phyloP scores from a whole-genome alignment of 2,888 invertebrate genomes.

The Bombyx huttoni region DNA sequence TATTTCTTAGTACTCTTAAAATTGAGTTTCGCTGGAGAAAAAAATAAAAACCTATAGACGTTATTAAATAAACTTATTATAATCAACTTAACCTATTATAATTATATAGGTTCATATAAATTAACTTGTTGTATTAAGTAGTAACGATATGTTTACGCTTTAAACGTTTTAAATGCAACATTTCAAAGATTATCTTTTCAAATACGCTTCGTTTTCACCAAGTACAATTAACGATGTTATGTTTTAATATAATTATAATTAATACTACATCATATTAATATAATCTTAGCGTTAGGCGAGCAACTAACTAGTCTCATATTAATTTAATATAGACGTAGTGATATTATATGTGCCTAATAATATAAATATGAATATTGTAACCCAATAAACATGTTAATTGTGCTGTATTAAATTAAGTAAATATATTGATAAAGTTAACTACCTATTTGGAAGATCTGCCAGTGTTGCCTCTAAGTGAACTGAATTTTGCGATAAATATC shows the following conservation, averaged over 20 bases:
- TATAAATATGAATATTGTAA: neutral
- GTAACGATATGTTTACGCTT: constrained; percentile 8
- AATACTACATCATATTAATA: constrained; percentile 29
- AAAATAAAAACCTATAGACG: neutral
- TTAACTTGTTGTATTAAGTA: constrained; percentile 8
- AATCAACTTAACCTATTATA: neutral
- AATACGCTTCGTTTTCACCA: constrained; percentile 61
- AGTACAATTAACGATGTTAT: constrained; percentile 57
- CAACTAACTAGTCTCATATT: constrained; percentile 71
- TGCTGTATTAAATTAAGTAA: neutral
- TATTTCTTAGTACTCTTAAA: neutral
- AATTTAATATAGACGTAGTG: constrained; percentile 58
- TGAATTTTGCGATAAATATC: neutral
- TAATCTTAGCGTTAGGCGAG: constrained; percentile 53
- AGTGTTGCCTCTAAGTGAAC: neutral
- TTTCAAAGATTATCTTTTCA: constrained; percentile 41
- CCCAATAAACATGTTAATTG: neutral
- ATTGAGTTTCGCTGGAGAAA: too few relatives aligned
- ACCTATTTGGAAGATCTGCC: too few relatives aligned
- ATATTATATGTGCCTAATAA: constrained; percentile 66
- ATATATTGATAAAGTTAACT: neutral
- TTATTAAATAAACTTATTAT: neutral
- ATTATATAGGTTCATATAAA: neutral
- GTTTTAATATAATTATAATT: constrained; percentile 26
- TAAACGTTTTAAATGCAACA: constrained; percentile 11